A percentile compares a stretch with the other conserved stretches of the same genome.
Conservation (phyloP, 2,888 invertebrate species). For the Ophioninae sp. region DNA sequence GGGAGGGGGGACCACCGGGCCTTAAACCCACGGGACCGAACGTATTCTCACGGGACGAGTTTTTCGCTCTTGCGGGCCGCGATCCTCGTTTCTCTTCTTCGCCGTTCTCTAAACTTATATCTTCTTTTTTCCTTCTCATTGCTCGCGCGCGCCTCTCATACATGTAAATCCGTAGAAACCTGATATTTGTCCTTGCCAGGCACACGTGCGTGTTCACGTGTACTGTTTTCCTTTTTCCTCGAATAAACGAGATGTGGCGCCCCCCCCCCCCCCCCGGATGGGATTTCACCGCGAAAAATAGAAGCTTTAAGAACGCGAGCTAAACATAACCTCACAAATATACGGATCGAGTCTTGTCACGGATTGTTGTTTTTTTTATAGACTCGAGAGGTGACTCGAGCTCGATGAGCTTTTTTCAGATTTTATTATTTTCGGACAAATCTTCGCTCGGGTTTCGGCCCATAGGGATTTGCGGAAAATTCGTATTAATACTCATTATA, state of each 20-base stretch:
- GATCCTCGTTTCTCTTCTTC: conserved; percentile 47
- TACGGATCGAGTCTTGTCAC: too few species aligned
- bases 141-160: neutral
- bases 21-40: conserved; percentile 30
- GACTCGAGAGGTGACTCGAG: too few species aligned
- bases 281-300: neutral
- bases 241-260: neutral
- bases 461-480: too few species aligned
- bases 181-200: conserved; percentile 63
- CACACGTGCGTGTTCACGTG: conserved; percentile 18
- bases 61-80: conserved; percentile 63
- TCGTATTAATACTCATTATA: too few species aligned
- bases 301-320: neutral
- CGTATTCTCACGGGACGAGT: conserved; percentile 75
- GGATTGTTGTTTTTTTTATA: too few species aligned
- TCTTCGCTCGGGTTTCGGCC: too few species aligned
- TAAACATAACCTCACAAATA: too few species aligned
- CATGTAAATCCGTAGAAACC: conserved; percentile 63
- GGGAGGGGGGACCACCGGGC: conserved; percentile 28
- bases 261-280: neutral
- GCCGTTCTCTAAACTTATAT: conserved; percentile 46
- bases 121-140: conserved; percentile 13
- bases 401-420: too few species aligned
- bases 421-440: too few species aligned
- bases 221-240: neutral